A percentile compares a stretch with the other conserved stretches of the same genome.
phyloP scores from a whole-genome alignment of 2,888 invertebrate genomes.

The Neria commutata region DNA sequence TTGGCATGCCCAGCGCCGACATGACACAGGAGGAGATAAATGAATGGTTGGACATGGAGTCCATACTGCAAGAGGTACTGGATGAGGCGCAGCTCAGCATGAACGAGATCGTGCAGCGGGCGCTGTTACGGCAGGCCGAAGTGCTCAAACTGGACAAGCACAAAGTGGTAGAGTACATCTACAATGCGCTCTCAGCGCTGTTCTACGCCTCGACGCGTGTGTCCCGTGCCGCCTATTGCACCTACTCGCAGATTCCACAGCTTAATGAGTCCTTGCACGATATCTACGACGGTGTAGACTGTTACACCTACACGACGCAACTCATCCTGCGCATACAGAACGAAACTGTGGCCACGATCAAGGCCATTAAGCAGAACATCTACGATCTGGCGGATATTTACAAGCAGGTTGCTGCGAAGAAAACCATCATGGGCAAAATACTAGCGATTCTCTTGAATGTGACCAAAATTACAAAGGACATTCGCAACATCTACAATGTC shows the following conservation, averaged over 20 bases:
- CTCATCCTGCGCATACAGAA: slow-evolving; percentile 40
- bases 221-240: slow-evolving; percentile 47
- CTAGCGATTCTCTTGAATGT: slow-evolving; percentile 43
- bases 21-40: slow-evolving; percentile 34
- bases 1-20: slow-evolving; percentile 29
- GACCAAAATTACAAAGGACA: slow-evolving; percentile 37
- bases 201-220: slow-evolving; percentile 37
- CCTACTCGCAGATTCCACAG: slow-evolving; percentile 48
- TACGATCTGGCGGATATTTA: slow-evolving; percentile 44
- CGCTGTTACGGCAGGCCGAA: slow-evolving; percentile 36
- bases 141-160: slow-evolving; percentile 44
- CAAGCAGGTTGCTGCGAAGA: slow-evolving; percentile 46
- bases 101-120: slow-evolving; percentile 38
- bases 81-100: slow-evolving; percentile 46
- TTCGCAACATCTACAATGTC: slow-evolving; percentile 40
- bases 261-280: slow-evolving; percentile 43
- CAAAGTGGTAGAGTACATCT: slow-evolving; percentile 41
- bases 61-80: slow-evolving; percentile 44
- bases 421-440: slow-evolving; percentile 48
- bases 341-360: slow-evolving; percentile 44
- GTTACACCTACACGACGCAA: slow-evolving; percentile 42
- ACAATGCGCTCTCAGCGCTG: slow-evolving; percentile 35
- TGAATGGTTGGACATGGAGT: slow-evolving; percentile 43
- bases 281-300: slow-evolving; percentile 46
- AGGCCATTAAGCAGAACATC: slow-evolving; percentile 39